Percentiles rank a stretch among this genome's conserved stretches.
These are phyloP conservation scores for Dusona sp. DNA, from an alignment of 2,888 invertebrate species.

Conservation along the genomic window DNA sequence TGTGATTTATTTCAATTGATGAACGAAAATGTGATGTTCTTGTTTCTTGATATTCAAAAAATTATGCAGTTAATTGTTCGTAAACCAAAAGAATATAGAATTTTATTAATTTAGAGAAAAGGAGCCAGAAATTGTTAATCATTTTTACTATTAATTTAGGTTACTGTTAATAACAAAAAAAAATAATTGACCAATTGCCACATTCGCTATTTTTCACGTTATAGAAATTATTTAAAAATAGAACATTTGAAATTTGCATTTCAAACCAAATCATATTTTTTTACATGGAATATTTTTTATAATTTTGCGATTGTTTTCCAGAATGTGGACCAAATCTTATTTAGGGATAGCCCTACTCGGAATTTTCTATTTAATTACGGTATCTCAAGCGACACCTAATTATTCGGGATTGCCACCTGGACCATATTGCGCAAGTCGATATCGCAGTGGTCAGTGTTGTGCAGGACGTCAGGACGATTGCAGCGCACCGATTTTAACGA, in stretches of 20 bases:
- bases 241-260: neutral
- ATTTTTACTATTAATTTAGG: neutral
- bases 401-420: conserved; percentile 86
- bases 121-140: neutral
- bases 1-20: neutral
- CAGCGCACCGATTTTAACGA: conserved; percentile 91
- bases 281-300: neutral
- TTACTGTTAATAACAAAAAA: neutral
- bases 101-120: neutral
- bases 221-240: neutral
- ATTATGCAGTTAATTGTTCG: neutral
- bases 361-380: conserved; percentile 67
- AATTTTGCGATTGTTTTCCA: conserved; percentile 59
- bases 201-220: neutral
- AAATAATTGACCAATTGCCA: neutral
- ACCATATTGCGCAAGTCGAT: conserved; percentile 86
- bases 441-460: conserved; percentile 88
- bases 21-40: neutral
- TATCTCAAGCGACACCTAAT: conserved; percentile 74
- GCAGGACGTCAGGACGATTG: conserved; percentile 91
- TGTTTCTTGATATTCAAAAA: neutral
- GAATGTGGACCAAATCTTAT: conserved; percentile 72
- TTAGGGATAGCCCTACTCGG: conserved; percentile 62
- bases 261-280: neutral
- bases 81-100: neutral